These are phyloP conservation scores for Hylyphantes graminicola DNA, from an alignment of 1,140 invertebrate genomes.

Conservation along the genomic window DNA sequence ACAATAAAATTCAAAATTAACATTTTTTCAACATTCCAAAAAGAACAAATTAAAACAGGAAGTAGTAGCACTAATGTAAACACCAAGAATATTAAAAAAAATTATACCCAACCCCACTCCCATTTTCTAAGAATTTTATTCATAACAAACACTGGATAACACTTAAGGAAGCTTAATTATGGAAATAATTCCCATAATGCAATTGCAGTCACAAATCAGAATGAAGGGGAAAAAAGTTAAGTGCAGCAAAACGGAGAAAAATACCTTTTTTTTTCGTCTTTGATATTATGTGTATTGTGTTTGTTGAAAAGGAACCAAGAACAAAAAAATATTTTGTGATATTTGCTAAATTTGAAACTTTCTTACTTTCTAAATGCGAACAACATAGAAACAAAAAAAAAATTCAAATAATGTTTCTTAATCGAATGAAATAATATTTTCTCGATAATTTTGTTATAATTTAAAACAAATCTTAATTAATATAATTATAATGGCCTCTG, in stretches of 20 bases:
- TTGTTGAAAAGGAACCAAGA: neutral
- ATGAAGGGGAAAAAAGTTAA: neutral
- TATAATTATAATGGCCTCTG: too few species aligned
- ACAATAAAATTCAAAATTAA: neutral
- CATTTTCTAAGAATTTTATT: neutral
- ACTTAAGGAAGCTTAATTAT: slow-evolving; percentile 12
- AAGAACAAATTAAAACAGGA: neutral
- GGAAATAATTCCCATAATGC: slow-evolving; percentile 2
- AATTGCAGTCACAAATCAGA: slow-evolving; percentile 11
- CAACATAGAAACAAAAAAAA: too few species aligned
- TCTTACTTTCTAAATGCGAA: too few species aligned
- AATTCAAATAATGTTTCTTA: too few species aligned
- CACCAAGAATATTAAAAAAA: neutral
- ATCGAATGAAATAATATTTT: too few species aligned
- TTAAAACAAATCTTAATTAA: too few species aligned
- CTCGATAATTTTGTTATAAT: too few species aligned
- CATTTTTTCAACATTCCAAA: neutral
- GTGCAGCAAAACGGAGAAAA: neutral
- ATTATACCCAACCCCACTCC: neutral
- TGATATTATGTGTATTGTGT: neutral
- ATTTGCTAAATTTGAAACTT: too few species aligned
- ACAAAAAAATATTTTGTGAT: neutral
- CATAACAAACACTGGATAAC: neutral
- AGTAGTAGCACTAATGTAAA: neutral
- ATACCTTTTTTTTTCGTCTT: neutral